phyloP scores from a whole-genome alignment of 2,797 vertebrate species.

The Hapalemur alaotrensis region DNA sequence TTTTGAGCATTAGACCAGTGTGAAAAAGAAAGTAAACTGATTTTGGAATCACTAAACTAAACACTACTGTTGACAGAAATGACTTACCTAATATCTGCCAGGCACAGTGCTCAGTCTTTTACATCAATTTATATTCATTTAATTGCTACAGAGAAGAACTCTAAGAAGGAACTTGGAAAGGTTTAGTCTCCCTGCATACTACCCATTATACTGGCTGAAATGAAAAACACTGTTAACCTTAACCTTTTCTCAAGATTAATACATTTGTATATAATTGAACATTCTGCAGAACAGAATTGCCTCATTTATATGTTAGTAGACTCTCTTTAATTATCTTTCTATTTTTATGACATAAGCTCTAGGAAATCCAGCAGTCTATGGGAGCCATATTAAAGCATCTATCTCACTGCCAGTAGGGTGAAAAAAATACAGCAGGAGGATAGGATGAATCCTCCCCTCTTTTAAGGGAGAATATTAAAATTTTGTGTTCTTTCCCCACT shows the following conservation, averaged over 20 bases:
- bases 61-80: background rate
- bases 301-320: background rate
- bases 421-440: background rate
- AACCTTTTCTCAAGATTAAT: background rate
- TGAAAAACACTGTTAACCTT: background rate
- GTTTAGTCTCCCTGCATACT: background rate
- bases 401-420: background rate
- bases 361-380: background rate
- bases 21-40: background rate
- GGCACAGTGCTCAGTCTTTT: background rate
- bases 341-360: background rate
- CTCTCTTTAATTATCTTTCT: background rate
- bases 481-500: background rate
- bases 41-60: background rate
- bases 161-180: background rate
- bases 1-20: background rate
- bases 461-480: background rate
- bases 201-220: background rate
- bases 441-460: background rate
- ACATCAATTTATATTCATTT: background rate
- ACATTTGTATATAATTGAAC: background rate
- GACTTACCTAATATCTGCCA: background rate
- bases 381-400: background rate
- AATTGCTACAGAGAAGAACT: background rate
- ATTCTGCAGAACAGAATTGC: background rate